Evolutionary conservation across 2,888 invertebrate species (phyloP).

Genomic region (Sesia apiformis): DNA sequence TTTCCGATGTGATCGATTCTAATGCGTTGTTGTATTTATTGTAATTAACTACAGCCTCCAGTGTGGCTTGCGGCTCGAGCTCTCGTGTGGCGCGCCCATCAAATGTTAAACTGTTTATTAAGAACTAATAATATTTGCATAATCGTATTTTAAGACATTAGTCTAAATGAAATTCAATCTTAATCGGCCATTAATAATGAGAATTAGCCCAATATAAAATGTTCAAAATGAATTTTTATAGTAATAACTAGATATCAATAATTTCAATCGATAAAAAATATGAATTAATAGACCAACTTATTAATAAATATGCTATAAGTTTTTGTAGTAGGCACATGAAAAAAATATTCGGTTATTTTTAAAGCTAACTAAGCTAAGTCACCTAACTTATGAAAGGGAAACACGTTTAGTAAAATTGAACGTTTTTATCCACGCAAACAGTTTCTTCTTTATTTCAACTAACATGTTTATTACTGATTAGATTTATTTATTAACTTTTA

Average conservation of each 20-base stretch:
- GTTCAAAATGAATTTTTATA: constrained; percentile 37
- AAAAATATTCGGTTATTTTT: too few species aligned
- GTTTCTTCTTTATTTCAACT: too few species aligned
- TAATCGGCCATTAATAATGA: constrained; percentile 59
- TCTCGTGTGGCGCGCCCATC: constrained; percentile 52
- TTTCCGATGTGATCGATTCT: constrained; percentile 67
- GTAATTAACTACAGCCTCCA: constrained; percentile 41
- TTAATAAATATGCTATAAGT: too few species aligned
- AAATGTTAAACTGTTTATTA: constrained; percentile 64
- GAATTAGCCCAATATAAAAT: constrained; percentile 56
- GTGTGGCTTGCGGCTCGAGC: constrained; percentile 1
- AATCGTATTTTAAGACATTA: constrained; percentile 59
- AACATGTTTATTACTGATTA: too few species aligned
- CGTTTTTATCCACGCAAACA: too few species aligned
- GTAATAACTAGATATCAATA: constrained; percentile 18
- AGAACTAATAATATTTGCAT: constrained; percentile 71
- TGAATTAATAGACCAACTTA: constrained; percentile 10
- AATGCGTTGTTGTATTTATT: constrained; percentile 69
- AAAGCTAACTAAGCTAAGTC: too few species aligned
- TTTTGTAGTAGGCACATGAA: too few species aligned
- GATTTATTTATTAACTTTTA: background rate
- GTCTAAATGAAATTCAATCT: constrained; percentile 62
- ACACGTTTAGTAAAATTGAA: too few species aligned
- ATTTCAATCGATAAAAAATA: constrained; percentile 45
- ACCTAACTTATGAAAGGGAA: too few species aligned